Base-by-base conservation (phyloP, 2,797 vertebrate genomes). In the Poeciliopsis infans region DNA sequence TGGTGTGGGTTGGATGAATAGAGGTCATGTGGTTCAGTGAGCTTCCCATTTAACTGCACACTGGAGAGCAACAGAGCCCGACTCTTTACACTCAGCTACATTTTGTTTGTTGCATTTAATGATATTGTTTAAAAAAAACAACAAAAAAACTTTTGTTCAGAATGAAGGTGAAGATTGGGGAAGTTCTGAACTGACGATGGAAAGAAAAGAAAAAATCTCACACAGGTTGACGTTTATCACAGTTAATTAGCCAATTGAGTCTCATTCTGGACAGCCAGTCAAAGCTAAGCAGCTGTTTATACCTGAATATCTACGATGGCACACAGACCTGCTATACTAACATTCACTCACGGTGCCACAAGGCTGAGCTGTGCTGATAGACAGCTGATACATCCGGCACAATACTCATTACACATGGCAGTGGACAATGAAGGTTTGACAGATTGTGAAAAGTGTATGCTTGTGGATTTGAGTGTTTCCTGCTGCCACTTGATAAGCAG, bases 281-380 rank as follows among this genome's bases (percentile, higher is more conserved):
- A 79, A 89, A 87, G 79, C 75, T 74, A 79, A 90, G 85, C 91
- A 90, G 91, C 89, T 91, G 91, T 89, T 90, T 89, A 51, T 83
- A 87, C 81, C 85, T 87, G 78, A 78, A 85, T 84, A 82, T 89
- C 72, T 72, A 79, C 85, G 77, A 83, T 70, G 53, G 51, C 78
- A 73, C 51, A 76, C 69, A 86, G 47, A 81, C 83, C 78, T 75
- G 20, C 41, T 39, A 73, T 36, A 55, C 68, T 18, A 33, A 72
- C 76, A 71, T 43, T 72, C 76, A 88, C 70, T 76, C 76, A 76
- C 53, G 73, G 70, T 25, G 74, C 64, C 82, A 79, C 73, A 82
- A 84, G 76, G 76, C 80, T 84, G 89, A 85, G 77, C 89, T 71
- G 78, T 39, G 79, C 81, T 87, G 87, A 89, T 75, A 81, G 85